Conservation (phyloP, 2,113 vertebrate species). For the Hypanus sabinus region DNA sequence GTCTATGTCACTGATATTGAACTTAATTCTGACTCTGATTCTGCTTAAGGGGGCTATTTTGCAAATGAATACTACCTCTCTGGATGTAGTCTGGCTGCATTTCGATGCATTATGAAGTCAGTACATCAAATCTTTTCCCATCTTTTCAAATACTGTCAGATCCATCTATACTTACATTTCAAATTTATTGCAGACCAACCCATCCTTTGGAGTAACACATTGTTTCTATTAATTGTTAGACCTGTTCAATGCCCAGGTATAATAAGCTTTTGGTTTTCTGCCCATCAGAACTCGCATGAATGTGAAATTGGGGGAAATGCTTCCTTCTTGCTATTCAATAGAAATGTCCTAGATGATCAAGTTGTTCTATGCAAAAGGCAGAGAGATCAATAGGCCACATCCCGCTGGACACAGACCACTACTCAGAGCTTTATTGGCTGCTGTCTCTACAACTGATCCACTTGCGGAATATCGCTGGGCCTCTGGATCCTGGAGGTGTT, state of each 20-base stretch:
- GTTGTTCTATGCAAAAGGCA: background rate
- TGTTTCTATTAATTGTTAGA: background rate
- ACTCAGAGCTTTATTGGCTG: too few species aligned
- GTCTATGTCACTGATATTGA: too few species aligned
- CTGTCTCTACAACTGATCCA: too few species aligned
- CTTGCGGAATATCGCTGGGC: too few species aligned
- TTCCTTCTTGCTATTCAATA: background rate
- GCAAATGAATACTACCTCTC: too few species aligned
- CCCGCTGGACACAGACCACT: too few species aligned
- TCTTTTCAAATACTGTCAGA: background rate
- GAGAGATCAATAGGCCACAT: background rate
- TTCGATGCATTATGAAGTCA: too few species aligned
- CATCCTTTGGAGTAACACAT: background rate
- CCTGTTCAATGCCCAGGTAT: background rate
- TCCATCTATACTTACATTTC: background rate
- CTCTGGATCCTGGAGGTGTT: too few species aligned
- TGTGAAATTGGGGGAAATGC: background rate
- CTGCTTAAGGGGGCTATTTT: too few species aligned
- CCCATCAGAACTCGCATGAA: background rate
- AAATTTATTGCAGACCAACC: background rate
- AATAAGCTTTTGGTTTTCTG: background rate
- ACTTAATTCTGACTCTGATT: too few species aligned
- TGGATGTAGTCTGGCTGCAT: too few species aligned
- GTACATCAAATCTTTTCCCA: background rate
- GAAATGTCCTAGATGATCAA: background rate